Conservation (phyloP, 2,888 invertebrate species). For the Parthenolecanium corni region DNA sequence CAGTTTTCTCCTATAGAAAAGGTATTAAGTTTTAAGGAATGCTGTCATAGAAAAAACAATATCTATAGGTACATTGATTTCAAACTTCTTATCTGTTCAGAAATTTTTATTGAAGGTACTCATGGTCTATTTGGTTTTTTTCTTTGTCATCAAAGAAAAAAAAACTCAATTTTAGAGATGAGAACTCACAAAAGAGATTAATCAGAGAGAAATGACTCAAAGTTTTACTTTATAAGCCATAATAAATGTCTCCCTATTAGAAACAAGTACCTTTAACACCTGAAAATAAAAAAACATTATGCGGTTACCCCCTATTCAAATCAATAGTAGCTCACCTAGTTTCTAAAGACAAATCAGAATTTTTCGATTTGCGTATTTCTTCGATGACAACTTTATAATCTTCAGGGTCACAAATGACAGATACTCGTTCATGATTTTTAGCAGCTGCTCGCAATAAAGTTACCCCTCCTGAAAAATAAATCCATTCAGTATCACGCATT, state of each 20-base stretch:
- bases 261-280: too few species aligned
- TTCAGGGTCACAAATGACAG: conserved; percentile 78
- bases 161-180: neutral
- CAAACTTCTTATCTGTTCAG: neutral
- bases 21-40: neutral
- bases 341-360: neutral
- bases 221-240: too few species aligned
- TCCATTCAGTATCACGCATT: too few species aligned
- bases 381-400: conserved; percentile 69
- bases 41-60: neutral
- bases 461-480: conserved; percentile 54
- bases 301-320: too few species aligned
- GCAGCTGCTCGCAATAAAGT: conserved; percentile 90
- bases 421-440: conserved; percentile 90
- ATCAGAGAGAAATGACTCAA: too few species aligned
- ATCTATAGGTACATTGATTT: neutral
- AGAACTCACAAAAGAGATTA: too few species aligned
- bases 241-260: too few species aligned
- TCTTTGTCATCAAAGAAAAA: neutral
- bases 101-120: too few species aligned
- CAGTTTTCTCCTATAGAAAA: conserved; percentile 50
- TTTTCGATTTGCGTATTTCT: conserved; percentile 46
- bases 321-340: conserved; percentile 4
- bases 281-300: too few species aligned
- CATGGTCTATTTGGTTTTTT: neutral